Evolutionary conservation across 2,888 invertebrate species (phyloP), one percentile per base, ranked within the genome.

Genomic region (Sesia bembeciformis): DNA sequence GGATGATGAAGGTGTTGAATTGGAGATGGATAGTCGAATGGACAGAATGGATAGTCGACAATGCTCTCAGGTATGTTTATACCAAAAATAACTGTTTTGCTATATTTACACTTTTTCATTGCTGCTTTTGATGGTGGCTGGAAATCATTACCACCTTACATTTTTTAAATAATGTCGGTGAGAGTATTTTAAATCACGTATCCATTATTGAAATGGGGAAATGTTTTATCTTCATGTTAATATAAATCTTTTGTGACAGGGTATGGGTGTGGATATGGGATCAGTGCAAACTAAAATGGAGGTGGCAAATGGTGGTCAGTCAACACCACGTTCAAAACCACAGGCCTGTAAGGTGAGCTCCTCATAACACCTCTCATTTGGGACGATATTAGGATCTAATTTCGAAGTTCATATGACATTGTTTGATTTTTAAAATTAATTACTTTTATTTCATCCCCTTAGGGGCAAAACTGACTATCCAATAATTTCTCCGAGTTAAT

Each of bases 311-410:
- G 86, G 75, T 51, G 71, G 78, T 5, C 86, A 83, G 62, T 78
- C 81, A 58, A 72, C 85, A 51, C 91, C 91, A 52, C 86, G 92
- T 61, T 91, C 92, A 56, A 94, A 94, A 70, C 93, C 94, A 51
- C 94, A 95, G 74, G 93, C 92, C 61, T 95, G 95, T 81, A 94
- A 94, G 87, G 88, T 87, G 63, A 75, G 75, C 46, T 23, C 23
- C 23, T 23, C 8, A 46, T 7, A 41, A 41, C 41, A 23, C 23
- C 23, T 23, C 23, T 23, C 23, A 23, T 23, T 23, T 23, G 23
- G 2, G 23, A 23, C 23, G 23, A 23, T 23, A 23, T 23, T 23
- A 23, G 23, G 23, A 23, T 23, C 23, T 23, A 23, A 1, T 23
- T 23, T 23, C 23, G 23, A 23, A 23, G 23, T 23, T 23, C 23